These are phyloP conservation scores for Temnopleurus reevesii DNA, from an alignment of 53 echinoderm and acorn worm genomes.

Conservation along the genomic window DNA sequence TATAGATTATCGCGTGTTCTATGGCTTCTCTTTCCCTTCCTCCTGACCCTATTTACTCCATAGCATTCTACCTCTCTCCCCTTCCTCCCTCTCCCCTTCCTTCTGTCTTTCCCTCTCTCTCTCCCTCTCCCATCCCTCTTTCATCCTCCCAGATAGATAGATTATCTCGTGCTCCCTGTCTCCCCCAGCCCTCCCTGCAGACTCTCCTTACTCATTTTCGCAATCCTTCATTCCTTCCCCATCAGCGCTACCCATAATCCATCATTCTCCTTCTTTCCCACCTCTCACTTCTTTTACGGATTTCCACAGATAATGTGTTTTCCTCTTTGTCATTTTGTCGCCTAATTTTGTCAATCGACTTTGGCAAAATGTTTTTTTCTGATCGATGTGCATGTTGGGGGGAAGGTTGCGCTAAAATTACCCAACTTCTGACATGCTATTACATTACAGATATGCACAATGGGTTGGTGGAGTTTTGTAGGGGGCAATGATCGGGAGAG, in stretches of 20 bases:
- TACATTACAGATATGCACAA: slow-evolving; percentile 7
- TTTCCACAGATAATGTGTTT: slow-evolving; percentile 31
- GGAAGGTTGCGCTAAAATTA: slow-evolving; percentile 29
- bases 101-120: neutral
- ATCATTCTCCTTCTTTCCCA: slow-evolving; percentile 5
- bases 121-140: neutral
- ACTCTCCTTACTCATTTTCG: slow-evolving; percentile 15
- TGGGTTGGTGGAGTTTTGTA: slow-evolving; percentile 10
- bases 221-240: slow-evolving; percentile 21
- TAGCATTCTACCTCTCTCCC: neutral
- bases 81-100: neutral
- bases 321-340: slow-evolving; percentile 49
- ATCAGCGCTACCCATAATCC: slow-evolving; percentile 22
- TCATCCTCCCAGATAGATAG: neutral
- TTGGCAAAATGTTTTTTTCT: slow-evolving; percentile 44
- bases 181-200: slow-evolving; percentile 23
- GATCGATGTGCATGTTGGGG: slow-evolving; percentile 38
- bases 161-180: neutral
- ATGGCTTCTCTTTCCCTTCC: neutral
- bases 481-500: neutral
- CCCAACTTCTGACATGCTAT: slow-evolving; percentile 36
- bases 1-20: neutral
- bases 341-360: slow-evolving; percentile 45
- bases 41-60: neutral
- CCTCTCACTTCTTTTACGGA: neutral